These are phyloP conservation scores for Sebastes schlegelii DNA, from an alignment of 2,113 vertebrate genomes.

Conservation along the genomic window DNA sequence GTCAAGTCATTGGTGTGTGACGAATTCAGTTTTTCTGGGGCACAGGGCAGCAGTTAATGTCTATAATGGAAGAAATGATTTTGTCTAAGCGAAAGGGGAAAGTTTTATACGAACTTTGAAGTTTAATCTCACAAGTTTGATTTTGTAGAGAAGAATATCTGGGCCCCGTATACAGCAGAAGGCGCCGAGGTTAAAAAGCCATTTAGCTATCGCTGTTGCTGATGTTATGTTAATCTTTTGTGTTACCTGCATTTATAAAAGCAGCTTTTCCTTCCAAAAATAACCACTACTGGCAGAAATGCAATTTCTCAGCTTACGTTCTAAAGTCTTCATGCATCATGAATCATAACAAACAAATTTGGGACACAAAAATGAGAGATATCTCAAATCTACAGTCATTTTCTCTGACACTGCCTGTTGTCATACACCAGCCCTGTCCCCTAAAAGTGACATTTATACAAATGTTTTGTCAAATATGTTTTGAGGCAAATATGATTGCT, in stretches of 20 bases:
- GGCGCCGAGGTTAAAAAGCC: background rate
- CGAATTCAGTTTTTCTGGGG: constrained; percentile 37
- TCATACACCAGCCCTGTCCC: background rate
- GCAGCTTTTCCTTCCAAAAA: background rate
- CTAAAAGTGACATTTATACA: background rate
- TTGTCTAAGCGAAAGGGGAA: constrained; percentile 16
- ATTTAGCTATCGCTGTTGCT: background rate
- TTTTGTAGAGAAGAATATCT: constrained; percentile 2
- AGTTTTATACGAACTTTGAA: constrained; percentile 26
- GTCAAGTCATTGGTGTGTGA: constrained; percentile 30
- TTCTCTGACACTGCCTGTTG: background rate
- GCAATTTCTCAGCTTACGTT: background rate
- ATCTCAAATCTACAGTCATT: background rate
- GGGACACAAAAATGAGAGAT: background rate
- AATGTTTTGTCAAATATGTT: background rate
- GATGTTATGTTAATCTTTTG: background rate
- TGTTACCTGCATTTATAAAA: background rate
- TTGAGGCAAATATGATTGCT: background rate
- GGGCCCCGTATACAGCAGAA: background rate
- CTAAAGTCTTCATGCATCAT: background rate
- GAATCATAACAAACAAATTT: background rate
- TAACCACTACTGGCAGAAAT: background rate
- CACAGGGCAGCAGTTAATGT: constrained; percentile 24
- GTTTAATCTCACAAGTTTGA: constrained; percentile 6
- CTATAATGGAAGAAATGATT: constrained; percentile 18